Base-by-base conservation (phyloP, 1,140 invertebrate genomes). In the Bombus fervidus region DNA sequence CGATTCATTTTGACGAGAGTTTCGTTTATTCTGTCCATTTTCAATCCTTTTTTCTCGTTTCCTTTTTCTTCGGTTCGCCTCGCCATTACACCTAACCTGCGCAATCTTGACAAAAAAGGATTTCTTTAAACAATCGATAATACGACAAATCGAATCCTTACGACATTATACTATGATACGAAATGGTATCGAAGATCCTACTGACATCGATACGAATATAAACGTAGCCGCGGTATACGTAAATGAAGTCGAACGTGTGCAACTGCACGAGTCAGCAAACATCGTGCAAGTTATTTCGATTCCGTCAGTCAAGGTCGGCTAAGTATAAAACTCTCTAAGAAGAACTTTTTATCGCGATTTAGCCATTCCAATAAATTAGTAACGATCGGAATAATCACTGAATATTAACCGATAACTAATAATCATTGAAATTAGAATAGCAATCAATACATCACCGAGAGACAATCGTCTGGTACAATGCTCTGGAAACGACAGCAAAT, bases 101-200 rank as follows among this genome's bases (percentile, higher is more conserved):
- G 22, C 5, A 10, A 31, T 13, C 1, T 57, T 66, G 41, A 41
- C 39, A 3, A 41, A 31, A 68, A 57, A 34, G 22, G 1, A 31
- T 37, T 31, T 59, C 66, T 66, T 79, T 59, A 79, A 80, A 84
- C 71, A 72, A 62, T 8, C 76, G 47, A 34, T 69, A 41, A 31
- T 41, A 43, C 41, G 39, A 3, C 28, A 28, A 66, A 47, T 66
- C 31, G 39, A 15, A 47, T 28, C 1, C 1, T n/a, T 9, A 0
- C 3, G 77, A 66, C 34, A 68, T 68, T 9, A 25, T 8, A 28
- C 39, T 25, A 25, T 59, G 10, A 57, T 18, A 18, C 37, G 22
- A n/a, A 6, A 66, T 34, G 9, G n/a, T 34, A 43, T 31, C n/a
- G n/a, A 66, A 22, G 1, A 76, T 57, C 3, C 34, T 9, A 13